A percentile compares a stretch with the other conserved stretches of the same genome.
Evolutionary conservation across 2,797 vertebrate genomes (phyloP).

Genomic region (Enteromius anoplus): DNA sequence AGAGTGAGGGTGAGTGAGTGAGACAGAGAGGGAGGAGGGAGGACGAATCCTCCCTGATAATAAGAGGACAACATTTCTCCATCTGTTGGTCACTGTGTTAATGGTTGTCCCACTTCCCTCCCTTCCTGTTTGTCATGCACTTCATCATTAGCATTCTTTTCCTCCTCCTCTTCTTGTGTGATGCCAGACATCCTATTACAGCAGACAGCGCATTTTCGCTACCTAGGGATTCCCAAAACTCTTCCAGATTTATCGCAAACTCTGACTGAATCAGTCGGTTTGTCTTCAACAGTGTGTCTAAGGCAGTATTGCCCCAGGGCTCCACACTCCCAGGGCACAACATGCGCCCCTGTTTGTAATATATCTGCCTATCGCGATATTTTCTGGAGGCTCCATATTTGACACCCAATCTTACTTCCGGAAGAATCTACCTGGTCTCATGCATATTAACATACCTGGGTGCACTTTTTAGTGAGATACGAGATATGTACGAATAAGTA

Average conservation of each 20-base stretch:
- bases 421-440: background rate
- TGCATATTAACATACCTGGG: no score
- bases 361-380: background rate
- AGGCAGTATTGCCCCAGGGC: slow-evolving; percentile 1
- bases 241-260: background rate
- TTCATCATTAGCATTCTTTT: slow-evolving; percentile 40
- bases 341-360: background rate
- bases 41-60: slow-evolving; percentile 41
- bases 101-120: slow-evolving; percentile 2
- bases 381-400: background rate
- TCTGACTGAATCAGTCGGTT: background rate
- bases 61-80: slow-evolving; percentile 45
- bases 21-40: slow-evolving; percentile 4
- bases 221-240: slow-evolving; percentile 6
- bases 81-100: slow-evolving; percentile 46
- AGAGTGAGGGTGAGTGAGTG: background rate
- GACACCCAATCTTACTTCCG: background rate
- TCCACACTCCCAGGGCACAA: background rate
- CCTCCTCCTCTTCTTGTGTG: slow-evolving; percentile 28
- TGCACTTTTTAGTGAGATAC: no score
- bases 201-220: slow-evolving; percentile 20
- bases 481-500: no score
- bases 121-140: slow-evolving; percentile 27
- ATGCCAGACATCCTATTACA: slow-evolving; percentile 20
- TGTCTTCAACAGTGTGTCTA: background rate